phyloP scores from a whole-genome alignment of 2,797 vertebrate genomes.

The Nyctibius grandis region DNA sequence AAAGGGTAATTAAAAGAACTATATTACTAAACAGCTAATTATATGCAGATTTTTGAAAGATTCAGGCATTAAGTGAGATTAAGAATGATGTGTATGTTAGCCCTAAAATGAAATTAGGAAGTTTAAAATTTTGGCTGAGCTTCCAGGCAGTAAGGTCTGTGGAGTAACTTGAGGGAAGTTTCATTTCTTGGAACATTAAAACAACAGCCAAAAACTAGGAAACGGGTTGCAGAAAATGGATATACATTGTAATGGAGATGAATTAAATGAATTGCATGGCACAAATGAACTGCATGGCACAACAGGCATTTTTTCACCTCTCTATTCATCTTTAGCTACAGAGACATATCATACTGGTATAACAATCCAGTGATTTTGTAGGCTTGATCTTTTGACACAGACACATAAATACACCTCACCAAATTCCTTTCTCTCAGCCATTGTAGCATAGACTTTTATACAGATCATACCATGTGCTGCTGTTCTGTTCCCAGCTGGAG shows the following conservation, averaged over 20 bases:
- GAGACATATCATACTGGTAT: neutral
- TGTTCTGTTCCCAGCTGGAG: conserved; percentile 8
- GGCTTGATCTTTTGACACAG: conserved; percentile 31
- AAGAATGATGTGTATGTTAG: neutral
- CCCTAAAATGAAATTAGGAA: neutral
- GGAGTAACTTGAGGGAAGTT: neutral
- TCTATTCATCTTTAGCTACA: neutral
- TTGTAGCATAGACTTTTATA: conserved; percentile 4
- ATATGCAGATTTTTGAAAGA: neutral
- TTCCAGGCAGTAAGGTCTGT: neutral
- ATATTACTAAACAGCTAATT: neutral
- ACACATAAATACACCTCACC: neutral
- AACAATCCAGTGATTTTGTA: conserved; percentile 14
- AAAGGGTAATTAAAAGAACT: neutral
- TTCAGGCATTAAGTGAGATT: neutral
- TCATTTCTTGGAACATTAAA: neutral
- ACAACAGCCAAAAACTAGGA: neutral
- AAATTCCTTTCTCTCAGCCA: neutral
- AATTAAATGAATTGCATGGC: neutral
- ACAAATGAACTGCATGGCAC: neutral
- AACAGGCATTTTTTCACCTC: neutral
- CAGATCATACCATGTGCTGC: neutral
- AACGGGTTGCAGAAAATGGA: neutral
- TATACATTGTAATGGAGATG: neutral
- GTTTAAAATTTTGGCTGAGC: neutral